A percentile compares a stretch with the other conserved stretches of the same genome.
Conservation (phyloP, 2,797 vertebrate genomes). For the Manis crassicaudata region DNA sequence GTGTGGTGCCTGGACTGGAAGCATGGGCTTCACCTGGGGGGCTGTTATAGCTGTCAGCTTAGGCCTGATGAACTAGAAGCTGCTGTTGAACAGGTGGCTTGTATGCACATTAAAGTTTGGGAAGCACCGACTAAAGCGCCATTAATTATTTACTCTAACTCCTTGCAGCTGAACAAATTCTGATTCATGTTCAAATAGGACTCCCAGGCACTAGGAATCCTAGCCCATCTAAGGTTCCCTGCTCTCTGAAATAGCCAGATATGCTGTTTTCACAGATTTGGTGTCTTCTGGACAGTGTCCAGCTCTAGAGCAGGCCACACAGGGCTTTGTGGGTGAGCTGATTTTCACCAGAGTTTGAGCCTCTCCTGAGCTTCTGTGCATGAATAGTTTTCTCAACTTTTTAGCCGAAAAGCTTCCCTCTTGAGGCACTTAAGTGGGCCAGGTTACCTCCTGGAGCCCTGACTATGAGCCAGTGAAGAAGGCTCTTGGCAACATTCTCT, state of each 20-base stretch:
- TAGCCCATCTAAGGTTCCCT: background rate
- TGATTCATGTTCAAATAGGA: background rate
- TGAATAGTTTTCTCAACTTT: background rate
- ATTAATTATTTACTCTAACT: background rate
- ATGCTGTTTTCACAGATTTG: background rate
- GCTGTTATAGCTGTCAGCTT: fast-evolving
- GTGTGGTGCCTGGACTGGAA: background rate
- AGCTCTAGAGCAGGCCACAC: background rate
- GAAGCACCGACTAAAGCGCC: background rate
- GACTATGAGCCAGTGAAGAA: background rate
- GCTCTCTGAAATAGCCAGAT: background rate
- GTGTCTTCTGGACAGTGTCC: background rate
- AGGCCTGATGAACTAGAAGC: background rate
- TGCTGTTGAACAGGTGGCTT: background rate
- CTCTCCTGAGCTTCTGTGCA: background rate
- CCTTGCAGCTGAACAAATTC: background rate
- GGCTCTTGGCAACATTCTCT: background rate
- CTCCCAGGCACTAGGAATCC: background rate
- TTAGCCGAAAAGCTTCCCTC: background rate
- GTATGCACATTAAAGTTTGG: background rate
- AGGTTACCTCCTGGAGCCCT: background rate
- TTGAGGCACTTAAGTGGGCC: background rate
- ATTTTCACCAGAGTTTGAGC: background rate
- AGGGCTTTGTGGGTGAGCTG: background rate
- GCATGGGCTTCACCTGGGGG: background rate